Percentiles rank a stretch among this genome's conserved stretches.
These are phyloP conservation scores for Rhinogobius similis DNA, from an alignment of 2,113 vertebrate genomes.

Conservation along the genomic window DNA sequence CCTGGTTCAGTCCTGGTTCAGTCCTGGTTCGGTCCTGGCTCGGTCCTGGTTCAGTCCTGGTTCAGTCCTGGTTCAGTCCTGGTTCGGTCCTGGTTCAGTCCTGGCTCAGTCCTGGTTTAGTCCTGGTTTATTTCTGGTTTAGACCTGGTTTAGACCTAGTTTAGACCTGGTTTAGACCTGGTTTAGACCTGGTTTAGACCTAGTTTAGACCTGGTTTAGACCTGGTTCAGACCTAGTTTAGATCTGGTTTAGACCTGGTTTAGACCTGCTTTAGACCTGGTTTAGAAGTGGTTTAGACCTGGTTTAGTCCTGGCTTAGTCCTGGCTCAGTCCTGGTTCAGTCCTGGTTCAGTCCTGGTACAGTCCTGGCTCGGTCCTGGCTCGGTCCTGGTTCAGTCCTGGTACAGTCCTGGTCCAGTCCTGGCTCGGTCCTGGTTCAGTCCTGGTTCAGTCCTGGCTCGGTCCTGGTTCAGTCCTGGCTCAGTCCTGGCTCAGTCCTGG, in stretches of 20 bases:
- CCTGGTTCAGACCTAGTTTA: slow-evolving; percentile 8
- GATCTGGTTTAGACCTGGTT: no score
- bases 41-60: no score
- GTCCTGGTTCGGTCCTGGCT: slow-evolving; percentile 10
- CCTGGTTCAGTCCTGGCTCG: slow-evolving; percentile 7
- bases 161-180: slow-evolving; percentile 49
- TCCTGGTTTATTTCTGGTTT: no score
- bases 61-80: slow-evolving; percentile 23
- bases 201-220: slow-evolving; percentile 58
- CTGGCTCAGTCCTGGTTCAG: slow-evolving; percentile 43
- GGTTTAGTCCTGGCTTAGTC: slow-evolving; percentile 7
- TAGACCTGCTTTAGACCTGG: slow-evolving; percentile 15
- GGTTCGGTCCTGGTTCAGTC: slow-evolving; percentile 8
- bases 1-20: no score
- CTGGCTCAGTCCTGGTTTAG: no score
- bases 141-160: slow-evolving; percentile 12
- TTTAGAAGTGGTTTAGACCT: slow-evolving; percentile 47
- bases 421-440: slow-evolving; percentile 48
- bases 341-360: no score
- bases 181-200: slow-evolving; percentile 6
- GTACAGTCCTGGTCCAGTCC: slow-evolving; percentile 9
- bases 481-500: slow-evolving; percentile 15
- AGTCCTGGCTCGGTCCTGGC: no score
- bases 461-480: no score
- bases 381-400: slow-evolving; percentile 20